phyloP scores from a whole-genome alignment of 2,113 vertebrate genomes.

The Pygoscelis adeliae region DNA sequence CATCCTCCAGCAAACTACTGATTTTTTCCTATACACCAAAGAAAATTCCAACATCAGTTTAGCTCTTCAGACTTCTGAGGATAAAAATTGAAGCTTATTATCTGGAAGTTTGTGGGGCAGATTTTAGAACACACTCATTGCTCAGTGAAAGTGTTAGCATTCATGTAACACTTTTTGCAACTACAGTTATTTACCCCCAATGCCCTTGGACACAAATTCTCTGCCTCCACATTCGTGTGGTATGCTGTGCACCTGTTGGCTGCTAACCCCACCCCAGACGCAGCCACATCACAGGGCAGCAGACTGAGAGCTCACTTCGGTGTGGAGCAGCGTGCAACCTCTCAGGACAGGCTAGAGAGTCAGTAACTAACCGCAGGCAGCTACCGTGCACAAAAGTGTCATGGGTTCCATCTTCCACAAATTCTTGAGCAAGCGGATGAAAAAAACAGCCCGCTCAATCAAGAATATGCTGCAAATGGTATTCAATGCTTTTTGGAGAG shows the following conservation, averaged over 20 bases:
- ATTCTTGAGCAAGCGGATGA: not conserved
- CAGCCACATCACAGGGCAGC: not conserved
- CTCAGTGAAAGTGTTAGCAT: not conserved
- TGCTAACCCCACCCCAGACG: slow-evolving; percentile 5
- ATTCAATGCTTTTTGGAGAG: not conserved
- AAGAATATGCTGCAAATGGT: not conserved
- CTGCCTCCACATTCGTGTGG: not conserved
- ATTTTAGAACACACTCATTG: not conserved
- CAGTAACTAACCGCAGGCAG: not conserved
- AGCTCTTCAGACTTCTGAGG: not conserved
- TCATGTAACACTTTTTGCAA: not conserved
- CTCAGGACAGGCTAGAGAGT: not conserved
- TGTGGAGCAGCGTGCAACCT: not conserved
- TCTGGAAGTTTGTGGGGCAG: not conserved
- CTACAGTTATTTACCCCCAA: not conserved
- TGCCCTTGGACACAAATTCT: slow-evolving; percentile 40
- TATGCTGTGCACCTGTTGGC: slow-evolving; percentile 42
- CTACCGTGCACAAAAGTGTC: rapidly evolving
- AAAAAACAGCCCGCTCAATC: not conserved
- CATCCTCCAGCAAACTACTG: not conserved
- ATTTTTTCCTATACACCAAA: not conserved
- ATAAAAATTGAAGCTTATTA: not conserved
- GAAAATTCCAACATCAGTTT: not conserved
- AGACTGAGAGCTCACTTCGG: rapidly evolving
- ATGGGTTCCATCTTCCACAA: not conserved